phyloP scores from a whole-genome alignment of 2,113 vertebrate species.

The Lucifuga dentata region DNA sequence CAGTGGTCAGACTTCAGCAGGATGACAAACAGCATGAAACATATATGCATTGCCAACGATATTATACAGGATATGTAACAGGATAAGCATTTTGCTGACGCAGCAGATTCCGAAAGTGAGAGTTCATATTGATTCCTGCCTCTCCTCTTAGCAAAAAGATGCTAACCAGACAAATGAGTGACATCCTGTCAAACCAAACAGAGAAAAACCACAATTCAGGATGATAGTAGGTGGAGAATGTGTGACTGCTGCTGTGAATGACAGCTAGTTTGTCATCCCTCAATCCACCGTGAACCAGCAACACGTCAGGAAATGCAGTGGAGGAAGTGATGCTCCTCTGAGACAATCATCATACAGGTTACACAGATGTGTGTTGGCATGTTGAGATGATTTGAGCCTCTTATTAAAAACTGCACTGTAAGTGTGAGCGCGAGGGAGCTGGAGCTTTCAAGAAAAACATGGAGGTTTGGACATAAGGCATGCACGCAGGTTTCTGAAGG shows the following conservation, averaged over 20 bases:
- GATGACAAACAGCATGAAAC: too few species aligned
- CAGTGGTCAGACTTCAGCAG: background rate
- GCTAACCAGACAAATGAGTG: slow-evolving; percentile 20
- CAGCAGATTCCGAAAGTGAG: too few species aligned
- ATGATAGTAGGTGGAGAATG: slow-evolving; percentile 14
- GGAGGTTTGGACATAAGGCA: too few species aligned
- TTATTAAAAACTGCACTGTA: too few species aligned
- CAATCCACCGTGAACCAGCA: slow-evolving; percentile 19
- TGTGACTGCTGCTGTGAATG: slow-evolving; percentile 11
- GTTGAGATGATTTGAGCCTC: too few species aligned
- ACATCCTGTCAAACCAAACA: slow-evolving; percentile 15
- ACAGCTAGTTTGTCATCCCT: slow-evolving; percentile 33
- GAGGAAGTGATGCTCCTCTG: background rate
- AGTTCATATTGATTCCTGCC: slow-evolving; percentile 38
- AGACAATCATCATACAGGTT: background rate
- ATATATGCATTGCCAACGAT: too few species aligned
- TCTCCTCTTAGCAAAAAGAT: slow-evolving; percentile 2
- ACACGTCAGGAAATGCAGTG: slow-evolving; percentile 31
- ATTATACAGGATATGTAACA: too few species aligned
- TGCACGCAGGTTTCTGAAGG: too few species aligned
- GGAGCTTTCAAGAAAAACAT: too few species aligned
- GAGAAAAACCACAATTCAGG: slow-evolving; percentile 5
- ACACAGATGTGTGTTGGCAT: background rate
- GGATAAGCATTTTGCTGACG: too few species aligned
- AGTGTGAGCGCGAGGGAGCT: too few species aligned